Conservation (phyloP, 2,113 vertebrate species). For the Chionodraco myersi region DNA sequence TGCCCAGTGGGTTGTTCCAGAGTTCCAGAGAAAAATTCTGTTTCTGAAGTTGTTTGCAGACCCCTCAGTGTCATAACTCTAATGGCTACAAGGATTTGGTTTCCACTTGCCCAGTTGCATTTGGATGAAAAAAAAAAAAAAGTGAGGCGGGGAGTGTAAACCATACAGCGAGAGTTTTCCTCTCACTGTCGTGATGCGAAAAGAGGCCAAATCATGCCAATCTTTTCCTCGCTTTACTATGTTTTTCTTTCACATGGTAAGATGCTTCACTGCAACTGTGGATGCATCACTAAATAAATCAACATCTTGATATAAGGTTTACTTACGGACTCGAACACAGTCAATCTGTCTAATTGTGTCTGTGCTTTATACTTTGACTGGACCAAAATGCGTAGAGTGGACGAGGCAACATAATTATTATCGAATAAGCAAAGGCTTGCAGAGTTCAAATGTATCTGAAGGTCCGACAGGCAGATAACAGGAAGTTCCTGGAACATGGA, state of each 20-base stretch:
- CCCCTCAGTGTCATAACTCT: constrained; percentile 35
- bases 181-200: neutral
- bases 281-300: constrained; percentile 3
- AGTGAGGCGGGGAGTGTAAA: constrained; percentile 8
- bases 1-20: constrained; percentile 43
- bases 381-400: no score
- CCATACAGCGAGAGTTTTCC: neutral
- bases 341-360: neutral
- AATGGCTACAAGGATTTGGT: constrained; percentile 48
- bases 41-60: constrained; percentile 35
- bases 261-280: neutral
- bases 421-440: no score
- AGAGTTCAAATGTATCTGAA: no score
- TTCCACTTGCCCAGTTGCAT: constrained; percentile 26
- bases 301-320: neutral
- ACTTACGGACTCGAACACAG: neutral
- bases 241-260: constrained; percentile 4
- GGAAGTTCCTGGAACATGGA: no score
- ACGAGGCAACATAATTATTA: no score
- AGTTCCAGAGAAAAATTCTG: constrained; percentile 18
- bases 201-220: constrained; percentile 15
- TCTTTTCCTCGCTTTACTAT: neutral
- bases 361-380: neutral
- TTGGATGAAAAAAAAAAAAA: constrained; percentile 6
- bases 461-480: no score